A percentile compares a stretch with the other conserved stretches of the same genome.
phyloP scores from a whole-genome alignment of 2,113 vertebrate genomes.

The Montifringilla adamsi region DNA sequence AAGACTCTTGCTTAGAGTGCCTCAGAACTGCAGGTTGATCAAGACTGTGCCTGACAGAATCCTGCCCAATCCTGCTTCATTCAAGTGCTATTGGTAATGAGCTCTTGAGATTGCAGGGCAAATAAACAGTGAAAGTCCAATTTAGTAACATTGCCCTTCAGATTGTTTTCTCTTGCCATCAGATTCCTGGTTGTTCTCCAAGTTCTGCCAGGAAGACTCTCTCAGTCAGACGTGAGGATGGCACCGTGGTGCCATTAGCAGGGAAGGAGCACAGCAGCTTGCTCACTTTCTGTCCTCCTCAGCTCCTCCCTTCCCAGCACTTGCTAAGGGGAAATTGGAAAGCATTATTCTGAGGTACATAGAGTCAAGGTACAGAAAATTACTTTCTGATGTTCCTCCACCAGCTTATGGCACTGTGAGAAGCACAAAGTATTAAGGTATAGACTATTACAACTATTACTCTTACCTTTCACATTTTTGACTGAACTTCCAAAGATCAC shows the following conservation, averaged over 20 bases:
- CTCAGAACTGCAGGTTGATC: not conserved
- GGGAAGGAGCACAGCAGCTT: not conserved
- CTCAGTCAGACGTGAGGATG: not conserved
- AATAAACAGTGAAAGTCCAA: not conserved
- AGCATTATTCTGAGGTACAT: not conserved
- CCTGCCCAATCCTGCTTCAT: not conserved
- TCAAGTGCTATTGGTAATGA: not conserved
- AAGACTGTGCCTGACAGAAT: not conserved
- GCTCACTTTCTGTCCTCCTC: not conserved
- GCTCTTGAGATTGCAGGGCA: not conserved
- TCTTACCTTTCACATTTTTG: not conserved
- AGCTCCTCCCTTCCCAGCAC: not conserved
- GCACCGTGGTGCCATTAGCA: not conserved
- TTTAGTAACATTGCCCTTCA: not conserved
- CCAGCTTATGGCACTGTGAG: not conserved
- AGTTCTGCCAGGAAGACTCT: not conserved
- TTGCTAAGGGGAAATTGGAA: not conserved
- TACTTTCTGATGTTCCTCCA: not conserved
- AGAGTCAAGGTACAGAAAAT: not conserved
- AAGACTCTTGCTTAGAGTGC: not conserved
- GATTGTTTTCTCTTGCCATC: not conserved
- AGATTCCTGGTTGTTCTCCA: not conserved
- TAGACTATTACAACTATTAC: not conserved
- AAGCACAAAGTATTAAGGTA: not conserved
- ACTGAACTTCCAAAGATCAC: not conserved